These are phyloP conservation scores for Lemur catta DNA, from an alignment of 2,797 vertebrate genomes.

Conservation along the genomic window DNA sequence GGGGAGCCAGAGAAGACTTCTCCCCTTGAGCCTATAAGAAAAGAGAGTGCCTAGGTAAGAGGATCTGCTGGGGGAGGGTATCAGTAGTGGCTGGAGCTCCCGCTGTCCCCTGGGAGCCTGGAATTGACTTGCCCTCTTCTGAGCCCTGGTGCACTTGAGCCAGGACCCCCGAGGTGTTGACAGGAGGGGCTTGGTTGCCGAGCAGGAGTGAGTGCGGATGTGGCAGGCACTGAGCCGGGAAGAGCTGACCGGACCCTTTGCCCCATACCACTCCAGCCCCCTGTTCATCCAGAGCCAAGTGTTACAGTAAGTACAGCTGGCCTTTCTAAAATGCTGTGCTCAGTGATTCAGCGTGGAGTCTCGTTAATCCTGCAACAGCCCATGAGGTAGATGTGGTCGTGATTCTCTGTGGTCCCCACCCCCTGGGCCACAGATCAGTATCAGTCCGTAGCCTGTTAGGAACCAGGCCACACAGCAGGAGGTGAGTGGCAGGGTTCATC, in stretches of 20 bases:
- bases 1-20: neutral
- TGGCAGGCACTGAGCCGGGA: neutral
- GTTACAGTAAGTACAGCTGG: neutral
- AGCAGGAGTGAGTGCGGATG: neutral
- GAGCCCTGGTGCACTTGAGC: neutral
- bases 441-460: too few species aligned
- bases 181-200: neutral
- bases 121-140: neutral
- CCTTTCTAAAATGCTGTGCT: neutral
- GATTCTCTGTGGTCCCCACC: too few species aligned
- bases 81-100: neutral
- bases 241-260: neutral
- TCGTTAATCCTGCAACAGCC: neutral
- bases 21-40: neutral
- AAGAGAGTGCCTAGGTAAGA: too few species aligned
- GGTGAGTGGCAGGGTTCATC: too few species aligned
- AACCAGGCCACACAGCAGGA: too few species aligned
- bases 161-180: rapidly evolving
- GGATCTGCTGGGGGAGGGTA: neutral
- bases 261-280: neutral
- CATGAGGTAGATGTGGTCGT: rapidly evolving
- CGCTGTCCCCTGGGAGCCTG: neutral
- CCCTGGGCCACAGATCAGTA: too few species aligned
- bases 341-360: neutral
- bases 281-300: neutral